These are phyloP conservation scores for Hoplias malabaricus DNA, from an alignment of 2,113 vertebrate species.

Conservation along the genomic window DNA sequence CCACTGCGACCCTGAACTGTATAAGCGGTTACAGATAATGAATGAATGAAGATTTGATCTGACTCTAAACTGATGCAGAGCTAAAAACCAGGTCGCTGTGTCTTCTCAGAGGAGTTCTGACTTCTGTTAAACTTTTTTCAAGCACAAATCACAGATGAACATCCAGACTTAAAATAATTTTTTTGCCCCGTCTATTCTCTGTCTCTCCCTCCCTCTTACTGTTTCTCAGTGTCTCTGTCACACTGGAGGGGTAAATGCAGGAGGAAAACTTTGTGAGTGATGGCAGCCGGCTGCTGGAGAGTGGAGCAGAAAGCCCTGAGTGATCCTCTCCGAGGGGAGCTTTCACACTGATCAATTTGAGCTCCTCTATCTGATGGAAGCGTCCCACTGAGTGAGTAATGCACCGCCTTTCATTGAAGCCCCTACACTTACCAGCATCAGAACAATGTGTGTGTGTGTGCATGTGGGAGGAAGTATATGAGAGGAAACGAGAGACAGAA, in stretches of 20 bases:
- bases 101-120: too few relatives aligned
- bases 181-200: background rate
- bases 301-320: constrained; percentile 24
- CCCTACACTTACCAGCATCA: constrained; percentile 30
- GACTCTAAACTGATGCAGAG: too few relatives aligned
- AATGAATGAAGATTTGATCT: too few relatives aligned
- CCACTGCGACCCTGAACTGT: too few relatives aligned
- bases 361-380: constrained; percentile 39
- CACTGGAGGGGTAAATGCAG: background rate
- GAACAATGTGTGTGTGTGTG: background rate
- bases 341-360: constrained; percentile 59
- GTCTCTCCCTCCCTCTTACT: background rate
- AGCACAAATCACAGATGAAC: background rate
- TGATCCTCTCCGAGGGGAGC: constrained; percentile 39
- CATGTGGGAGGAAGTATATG: background rate
- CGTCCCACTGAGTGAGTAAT: constrained; percentile 47
- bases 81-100: too few relatives aligned
- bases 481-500: background rate
- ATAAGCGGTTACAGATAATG: too few relatives aligned
- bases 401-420: constrained; percentile 26
- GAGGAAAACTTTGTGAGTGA: constrained; percentile 21
- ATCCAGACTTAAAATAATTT: background rate
- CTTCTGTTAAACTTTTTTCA: too few relatives aligned
- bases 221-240: background rate
- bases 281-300: background rate